Base-by-base conservation (phyloP, 2,113 vertebrate genomes). In the Clinocottus analis region DNA sequence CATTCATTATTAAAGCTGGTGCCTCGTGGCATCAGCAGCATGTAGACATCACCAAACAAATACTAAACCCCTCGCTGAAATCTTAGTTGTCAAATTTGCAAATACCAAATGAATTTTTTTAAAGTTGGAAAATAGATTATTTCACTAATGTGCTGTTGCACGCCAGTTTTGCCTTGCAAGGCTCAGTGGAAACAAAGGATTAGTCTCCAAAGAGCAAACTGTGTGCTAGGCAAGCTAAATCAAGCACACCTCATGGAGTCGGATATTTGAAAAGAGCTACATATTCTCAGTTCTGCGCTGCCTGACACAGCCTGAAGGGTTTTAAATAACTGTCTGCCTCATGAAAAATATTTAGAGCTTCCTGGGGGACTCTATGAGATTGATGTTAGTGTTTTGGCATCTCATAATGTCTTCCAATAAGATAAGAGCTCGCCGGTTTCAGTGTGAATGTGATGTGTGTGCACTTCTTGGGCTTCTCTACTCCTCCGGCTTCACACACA, bases 281-380 rank as follows among this genome's bases (percentile, higher is more conserved):
- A 49, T 80, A 74, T 72, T 79, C 79, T 84, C 84, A 41, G n/a
- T 60, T 80, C 71, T 47, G 33, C 58, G 51, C 85, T 80, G 35
- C 76, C 79, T 84, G 81, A 83, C 82, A n/a, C 71, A 76, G 80
- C 90, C 87, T 81, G 83, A 63, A 80, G 89, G 84, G 58, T 88
- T 91, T 93, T 89, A 88, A 90, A 92, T 87, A 87, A 88, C 78
- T 86, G 86, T 85, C 81, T 85, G 83, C 85, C 83, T 91, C 79
- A 58, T 88, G 88, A 92, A 90, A 92, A 87, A 90, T 86, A 90
- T 87, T 85, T 73, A 69, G 80, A 84, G 83, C 79, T 59, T 89
- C 90, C 86, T 70, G 67, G 25, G 84, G 85, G 86, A 83, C 62
- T 69, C 65, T 68, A 35, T 56, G 79, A 90, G 85, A 91, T 89